Percentiles rank a stretch among this genome's conserved stretches.
These are phyloP conservation scores for Varanus komodoensis DNA, from an alignment of 2,113 vertebrate species.

Conservation along the genomic window DNA sequence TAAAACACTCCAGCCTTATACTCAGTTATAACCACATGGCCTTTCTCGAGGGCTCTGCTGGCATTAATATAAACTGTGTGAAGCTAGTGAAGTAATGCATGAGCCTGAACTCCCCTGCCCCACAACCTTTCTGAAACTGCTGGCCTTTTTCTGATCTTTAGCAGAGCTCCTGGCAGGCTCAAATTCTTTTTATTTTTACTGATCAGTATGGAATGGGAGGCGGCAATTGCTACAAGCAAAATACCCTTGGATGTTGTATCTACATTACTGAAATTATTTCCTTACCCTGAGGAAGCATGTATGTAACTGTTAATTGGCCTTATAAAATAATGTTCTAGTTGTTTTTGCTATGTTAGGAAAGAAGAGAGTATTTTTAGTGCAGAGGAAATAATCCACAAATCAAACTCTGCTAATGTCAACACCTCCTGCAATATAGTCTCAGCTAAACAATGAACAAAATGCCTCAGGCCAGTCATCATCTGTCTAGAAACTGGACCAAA, in stretches of 20 bases:
- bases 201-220: background rate
- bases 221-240: background rate
- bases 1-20: background rate
- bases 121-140: background rate
- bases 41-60: background rate
- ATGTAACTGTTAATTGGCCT: background rate
- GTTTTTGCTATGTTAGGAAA: background rate
- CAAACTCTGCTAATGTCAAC: background rate
- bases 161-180: background rate
- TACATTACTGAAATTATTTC: background rate
- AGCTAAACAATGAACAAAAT: background rate
- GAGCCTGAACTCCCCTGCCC: background rate
- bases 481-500: background rate
- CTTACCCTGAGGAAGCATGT: background rate
- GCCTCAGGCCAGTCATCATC: background rate
- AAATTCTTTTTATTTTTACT: background rate
- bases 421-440: background rate
- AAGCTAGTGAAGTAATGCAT: background rate
- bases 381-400: background rate
- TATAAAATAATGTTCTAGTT: too few species aligned
- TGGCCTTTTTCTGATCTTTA: background rate
- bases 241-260: background rate
- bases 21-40: background rate
- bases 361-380: background rate
- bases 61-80: slow-evolving; percentile 11